These are phyloP conservation scores for Acanthurus leucopareius DNA, from an alignment of 2,797 vertebrate species.

Conservation along the genomic window DNA sequence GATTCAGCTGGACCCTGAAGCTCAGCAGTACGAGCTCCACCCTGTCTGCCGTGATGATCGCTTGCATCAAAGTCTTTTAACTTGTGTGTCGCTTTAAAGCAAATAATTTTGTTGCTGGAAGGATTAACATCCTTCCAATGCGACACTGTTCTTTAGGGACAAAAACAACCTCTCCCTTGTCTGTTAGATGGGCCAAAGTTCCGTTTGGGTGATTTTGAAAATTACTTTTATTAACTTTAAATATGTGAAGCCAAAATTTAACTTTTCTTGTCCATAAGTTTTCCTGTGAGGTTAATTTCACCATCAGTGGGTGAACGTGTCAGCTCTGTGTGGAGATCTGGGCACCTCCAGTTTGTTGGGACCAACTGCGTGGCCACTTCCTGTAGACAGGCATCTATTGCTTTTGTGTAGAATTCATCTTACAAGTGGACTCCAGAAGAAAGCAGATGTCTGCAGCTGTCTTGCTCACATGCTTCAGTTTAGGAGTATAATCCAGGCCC, in stretches of 20 bases:
- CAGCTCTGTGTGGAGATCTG: too few species aligned
- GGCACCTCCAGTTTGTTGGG: too few species aligned
- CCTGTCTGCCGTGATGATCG: slow-evolving; percentile 11
- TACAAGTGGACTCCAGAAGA: too few species aligned
- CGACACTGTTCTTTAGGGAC: slow-evolving; percentile 17
- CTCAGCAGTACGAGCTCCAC: slow-evolving; percentile 11
- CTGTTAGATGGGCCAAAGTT: slow-evolving; percentile 4
- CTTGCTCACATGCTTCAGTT: too few species aligned
- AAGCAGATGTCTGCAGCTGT: too few species aligned
- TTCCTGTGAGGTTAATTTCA: too few species aligned
- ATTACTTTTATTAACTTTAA: background rate
- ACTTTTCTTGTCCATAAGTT: too few species aligned
- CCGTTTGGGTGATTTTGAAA: slow-evolving; percentile 11
- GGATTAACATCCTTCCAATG: background rate
- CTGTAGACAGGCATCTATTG: too few species aligned
- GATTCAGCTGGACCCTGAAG: slow-evolving; percentile 7
- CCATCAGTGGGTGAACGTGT: too few species aligned
- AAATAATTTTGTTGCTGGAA: background rate
- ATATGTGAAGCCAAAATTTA: too few species aligned
- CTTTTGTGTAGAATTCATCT: too few species aligned
- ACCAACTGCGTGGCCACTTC: too few species aligned
- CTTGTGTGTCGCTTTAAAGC: background rate
- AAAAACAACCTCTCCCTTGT: background rate
- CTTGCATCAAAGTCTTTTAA: background rate
- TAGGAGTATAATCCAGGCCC: background rate